These are phyloP conservation scores for Pseudoips prasinana DNA, from an alignment of 2,888 invertebrate species.

Conservation along the genomic window DNA sequence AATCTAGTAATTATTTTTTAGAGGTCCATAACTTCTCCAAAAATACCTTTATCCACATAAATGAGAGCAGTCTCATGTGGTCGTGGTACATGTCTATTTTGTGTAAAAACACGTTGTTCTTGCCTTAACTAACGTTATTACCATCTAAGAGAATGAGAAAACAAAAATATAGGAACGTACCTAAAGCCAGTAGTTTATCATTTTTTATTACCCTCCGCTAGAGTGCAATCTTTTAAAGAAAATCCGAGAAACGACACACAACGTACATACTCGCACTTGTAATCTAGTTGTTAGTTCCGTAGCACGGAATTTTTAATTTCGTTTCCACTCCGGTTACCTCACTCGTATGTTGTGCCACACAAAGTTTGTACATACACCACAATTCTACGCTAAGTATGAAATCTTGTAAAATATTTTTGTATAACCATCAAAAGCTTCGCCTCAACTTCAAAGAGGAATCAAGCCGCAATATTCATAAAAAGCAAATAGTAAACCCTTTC, in stretches of 20 bases:
- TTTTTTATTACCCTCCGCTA: constrained; percentile 24
- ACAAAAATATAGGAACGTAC: constrained; percentile 28
- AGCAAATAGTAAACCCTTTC: constrained; percentile 20
- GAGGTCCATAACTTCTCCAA: too few species aligned
- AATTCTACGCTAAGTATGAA: too few species aligned
- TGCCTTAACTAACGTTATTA: constrained; percentile 19
- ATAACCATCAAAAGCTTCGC: too few species aligned
- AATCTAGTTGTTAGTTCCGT: constrained; percentile 3
- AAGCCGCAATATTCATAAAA: constrained; percentile 13
- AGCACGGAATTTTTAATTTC: constrained; percentile 11
- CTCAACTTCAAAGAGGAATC: constrained; percentile 3
- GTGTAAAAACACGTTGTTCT: too few species aligned
- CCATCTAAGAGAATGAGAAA: constrained; percentile 24
- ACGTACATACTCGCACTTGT: constrained; percentile 1
- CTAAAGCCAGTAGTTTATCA: constrained; percentile 29
- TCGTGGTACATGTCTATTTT: too few species aligned
- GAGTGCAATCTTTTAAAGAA: constrained; percentile 16
- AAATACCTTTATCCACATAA: too few species aligned
- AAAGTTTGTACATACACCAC: neutral
- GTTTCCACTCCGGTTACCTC: constrained; percentile 6
- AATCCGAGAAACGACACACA: constrained; percentile 10
- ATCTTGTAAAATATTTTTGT: too few species aligned
- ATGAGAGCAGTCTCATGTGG: too few species aligned
- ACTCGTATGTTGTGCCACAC: constrained; percentile 5
- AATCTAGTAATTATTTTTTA: too few species aligned